These are phyloP conservation scores for Urocolius indicus DNA, from an alignment of 2,113 vertebrate genomes.

Conservation along the genomic window DNA sequence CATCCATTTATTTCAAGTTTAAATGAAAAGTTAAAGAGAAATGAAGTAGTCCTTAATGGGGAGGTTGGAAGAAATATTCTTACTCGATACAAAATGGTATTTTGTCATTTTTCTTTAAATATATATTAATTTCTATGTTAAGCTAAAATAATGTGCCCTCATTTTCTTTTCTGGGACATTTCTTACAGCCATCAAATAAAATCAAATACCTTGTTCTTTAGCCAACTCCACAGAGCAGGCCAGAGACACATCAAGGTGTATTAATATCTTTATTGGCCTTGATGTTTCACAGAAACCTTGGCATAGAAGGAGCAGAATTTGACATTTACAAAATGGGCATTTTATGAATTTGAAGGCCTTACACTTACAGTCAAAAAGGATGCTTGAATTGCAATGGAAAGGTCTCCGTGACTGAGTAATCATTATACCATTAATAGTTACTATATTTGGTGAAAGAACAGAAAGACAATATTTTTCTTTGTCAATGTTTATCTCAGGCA, in stretches of 20 bases:
- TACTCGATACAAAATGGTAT: not conserved
- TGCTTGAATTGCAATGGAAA: not conserved
- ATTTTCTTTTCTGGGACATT: not conserved
- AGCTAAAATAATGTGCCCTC: not conserved
- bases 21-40: not conserved
- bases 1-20: not conserved
- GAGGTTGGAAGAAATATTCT: not conserved
- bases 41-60: not conserved
- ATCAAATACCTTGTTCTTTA: not conserved
- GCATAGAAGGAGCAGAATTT: not conserved
- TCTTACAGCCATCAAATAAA: not conserved
- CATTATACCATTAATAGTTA: not conserved
- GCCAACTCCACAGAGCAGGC: not conserved
- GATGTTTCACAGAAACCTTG: not conserved
- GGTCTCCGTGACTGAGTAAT: not conserved
- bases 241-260: not conserved
- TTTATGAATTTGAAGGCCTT: not conserved
- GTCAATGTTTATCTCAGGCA: not conserved
- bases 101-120: not conserved
- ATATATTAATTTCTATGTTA: not conserved
- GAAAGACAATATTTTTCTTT: not conserved
- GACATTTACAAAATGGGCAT: not conserved
- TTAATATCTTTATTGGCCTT: not conserved
- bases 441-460: not conserved
- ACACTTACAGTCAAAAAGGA: not conserved